A percentile compares a stretch with the other conserved stretches of the same genome.
phyloP scores from a whole-genome alignment of 1,140 invertebrate genomes.

The Camponotus pennsylvanicus region DNA sequence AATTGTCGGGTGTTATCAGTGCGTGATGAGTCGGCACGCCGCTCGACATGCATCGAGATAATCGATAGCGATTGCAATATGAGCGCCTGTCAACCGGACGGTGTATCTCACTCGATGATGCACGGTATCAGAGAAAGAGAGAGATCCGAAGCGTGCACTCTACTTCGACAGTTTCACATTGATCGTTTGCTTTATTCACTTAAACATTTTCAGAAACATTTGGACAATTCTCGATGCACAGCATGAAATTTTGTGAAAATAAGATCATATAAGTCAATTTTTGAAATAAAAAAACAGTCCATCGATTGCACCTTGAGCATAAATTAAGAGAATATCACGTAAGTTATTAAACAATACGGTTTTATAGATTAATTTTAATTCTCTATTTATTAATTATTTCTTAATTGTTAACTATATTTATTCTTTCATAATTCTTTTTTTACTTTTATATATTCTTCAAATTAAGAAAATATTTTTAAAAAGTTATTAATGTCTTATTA shows the following conservation, averaged over 20 bases:
- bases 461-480: background rate
- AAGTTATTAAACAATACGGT: background rate
- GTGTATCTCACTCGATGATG: background rate
- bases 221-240: background rate
- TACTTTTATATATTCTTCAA: too few relatives aligned
- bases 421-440: too few relatives aligned
- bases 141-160: background rate
- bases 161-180: background rate
- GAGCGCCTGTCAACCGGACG: constrained; percentile 16
- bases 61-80: constrained; percentile 47
- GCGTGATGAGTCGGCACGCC: constrained; percentile 1
- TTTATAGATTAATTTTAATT: background rate
- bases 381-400: too few relatives aligned
- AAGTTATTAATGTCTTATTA: background rate
- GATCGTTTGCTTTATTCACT: background rate
- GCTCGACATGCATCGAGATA: constrained; percentile 44
- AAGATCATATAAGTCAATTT: constrained; percentile 6
- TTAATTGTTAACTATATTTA: too few relatives aligned
- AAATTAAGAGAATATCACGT: background rate
- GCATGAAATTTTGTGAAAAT: background rate
- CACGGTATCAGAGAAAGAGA: background rate
- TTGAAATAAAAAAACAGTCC: background rate
- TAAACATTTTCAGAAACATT: background rate
- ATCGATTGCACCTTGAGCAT: background rate
- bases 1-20: constrained; percentile 55